Percentiles rank a stretch among this genome's conserved stretches.
phyloP scores from a whole-genome alignment of 2,797 vertebrate species.

The Micrastur ruficollis region DNA sequence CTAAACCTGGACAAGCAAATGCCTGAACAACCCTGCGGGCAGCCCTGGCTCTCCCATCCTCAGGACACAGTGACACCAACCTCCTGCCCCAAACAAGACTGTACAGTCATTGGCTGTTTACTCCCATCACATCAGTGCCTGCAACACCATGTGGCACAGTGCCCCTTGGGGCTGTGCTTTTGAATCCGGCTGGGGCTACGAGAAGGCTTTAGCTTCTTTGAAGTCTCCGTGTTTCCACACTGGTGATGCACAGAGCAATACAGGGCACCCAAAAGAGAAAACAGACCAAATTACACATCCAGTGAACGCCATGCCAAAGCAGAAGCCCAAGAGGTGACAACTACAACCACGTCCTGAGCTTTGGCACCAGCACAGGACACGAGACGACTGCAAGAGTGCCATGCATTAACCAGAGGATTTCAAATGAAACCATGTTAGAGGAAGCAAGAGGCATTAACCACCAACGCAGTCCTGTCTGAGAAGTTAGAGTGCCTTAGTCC shows the following conservation, averaged over 20 bases:
- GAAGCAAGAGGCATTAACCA: background rate
- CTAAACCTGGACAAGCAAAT: background rate
- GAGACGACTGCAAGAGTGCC: background rate
- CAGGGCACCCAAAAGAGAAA: background rate
- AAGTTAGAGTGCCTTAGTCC: background rate
- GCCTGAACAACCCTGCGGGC: background rate
- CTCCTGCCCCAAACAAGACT: background rate
- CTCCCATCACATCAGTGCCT: background rate
- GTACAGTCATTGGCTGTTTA: background rate
- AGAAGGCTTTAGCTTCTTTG: background rate
- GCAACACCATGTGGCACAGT: fast-evolving
- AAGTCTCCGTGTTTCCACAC: background rate
- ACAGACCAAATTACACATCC: background rate
- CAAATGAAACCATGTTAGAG: background rate
- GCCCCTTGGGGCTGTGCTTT: background rate
- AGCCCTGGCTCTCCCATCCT: background rate
- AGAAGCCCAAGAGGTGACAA: background rate
- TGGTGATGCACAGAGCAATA: background rate
- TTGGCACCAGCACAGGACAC: background rate
- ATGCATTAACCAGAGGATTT: background rate
- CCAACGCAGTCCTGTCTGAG: background rate
- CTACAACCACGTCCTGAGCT: background rate
- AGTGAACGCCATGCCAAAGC: background rate
- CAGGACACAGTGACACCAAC: background rate
- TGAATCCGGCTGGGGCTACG: background rate